Conservation (phyloP, 2,888 invertebrate genomes). For the Xanthostigma xanthostigma region DNA sequence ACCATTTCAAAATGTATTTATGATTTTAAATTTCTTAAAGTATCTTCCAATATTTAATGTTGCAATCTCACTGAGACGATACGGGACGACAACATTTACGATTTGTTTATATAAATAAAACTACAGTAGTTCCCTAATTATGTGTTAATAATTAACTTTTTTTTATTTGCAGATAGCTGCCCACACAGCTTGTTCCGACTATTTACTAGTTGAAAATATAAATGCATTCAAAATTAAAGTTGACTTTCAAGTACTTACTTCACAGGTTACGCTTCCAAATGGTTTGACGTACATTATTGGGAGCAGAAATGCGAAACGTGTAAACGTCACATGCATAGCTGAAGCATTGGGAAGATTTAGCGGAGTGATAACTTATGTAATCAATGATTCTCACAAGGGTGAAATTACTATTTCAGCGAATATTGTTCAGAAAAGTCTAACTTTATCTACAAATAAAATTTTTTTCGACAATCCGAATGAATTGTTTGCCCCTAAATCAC, state of each 20-base stretch:
- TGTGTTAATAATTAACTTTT: too few species aligned
- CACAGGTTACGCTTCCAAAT: not conserved
- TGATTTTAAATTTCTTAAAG: too few species aligned
- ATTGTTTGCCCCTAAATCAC: not conserved
- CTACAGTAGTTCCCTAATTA: too few species aligned
- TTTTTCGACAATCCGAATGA: not conserved
- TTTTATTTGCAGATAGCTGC: too few species aligned
- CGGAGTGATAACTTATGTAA: not conserved
- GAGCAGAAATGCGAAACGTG: not conserved
- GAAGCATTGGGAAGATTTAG: not conserved
- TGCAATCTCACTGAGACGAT: too few species aligned
- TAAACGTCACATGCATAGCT: not conserved
- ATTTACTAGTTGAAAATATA: not conserved
- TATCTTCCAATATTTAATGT: too few species aligned
- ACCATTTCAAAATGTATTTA: too few species aligned
- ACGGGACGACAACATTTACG: too few species aligned
- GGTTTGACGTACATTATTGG: not conserved
- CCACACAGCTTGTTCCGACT: not conserved
- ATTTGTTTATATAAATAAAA: too few species aligned
- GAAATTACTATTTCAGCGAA: not conserved
- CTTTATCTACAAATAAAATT: not conserved
- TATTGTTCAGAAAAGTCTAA: not conserved
- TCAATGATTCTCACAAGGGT: not conserved
- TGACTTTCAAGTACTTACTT: conserved; percentile 2
- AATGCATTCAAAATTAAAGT: conserved; percentile 14